These are phyloP conservation scores for Drosophila paranaensis DNA, from an alignment of 2,888 invertebrate species.

Conservation along the genomic window DNA sequence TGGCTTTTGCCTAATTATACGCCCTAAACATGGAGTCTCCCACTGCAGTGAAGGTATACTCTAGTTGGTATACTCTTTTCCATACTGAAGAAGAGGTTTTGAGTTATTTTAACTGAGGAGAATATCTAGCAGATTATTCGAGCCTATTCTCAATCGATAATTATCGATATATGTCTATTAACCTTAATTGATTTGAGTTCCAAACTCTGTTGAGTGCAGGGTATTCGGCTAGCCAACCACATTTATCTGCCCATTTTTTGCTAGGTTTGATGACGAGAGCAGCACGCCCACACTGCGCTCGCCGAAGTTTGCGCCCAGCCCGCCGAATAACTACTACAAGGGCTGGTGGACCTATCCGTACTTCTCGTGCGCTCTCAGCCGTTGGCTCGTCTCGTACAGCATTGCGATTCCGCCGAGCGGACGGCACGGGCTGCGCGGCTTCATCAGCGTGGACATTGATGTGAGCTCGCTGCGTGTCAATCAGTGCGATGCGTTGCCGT, in stretches of 20 bases:
- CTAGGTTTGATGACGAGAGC: conserved; percentile 87
- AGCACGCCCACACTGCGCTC: conserved; percentile 86
- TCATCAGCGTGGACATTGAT: conserved; percentile 91
- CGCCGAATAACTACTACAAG: conserved; percentile 87
- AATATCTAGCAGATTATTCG: no score
- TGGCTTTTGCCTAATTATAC: not conserved
- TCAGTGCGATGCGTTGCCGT: conserved; percentile 89
- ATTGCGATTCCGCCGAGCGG: conserved; percentile 87
- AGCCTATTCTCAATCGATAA: no score
- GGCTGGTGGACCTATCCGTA: conserved; percentile 97
- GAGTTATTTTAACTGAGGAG: not conserved
- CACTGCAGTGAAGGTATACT: no score
- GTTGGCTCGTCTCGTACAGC: conserved; percentile 95
- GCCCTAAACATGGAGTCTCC: not conserved
- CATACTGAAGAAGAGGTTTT: no score
- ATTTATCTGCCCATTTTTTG: accelerated
- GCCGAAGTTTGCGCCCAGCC: conserved; percentile 88
- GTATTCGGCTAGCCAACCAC: not conserved
- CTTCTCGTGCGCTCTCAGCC: conserved; percentile 91
- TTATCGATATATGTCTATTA: no score
- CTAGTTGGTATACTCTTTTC: no score
- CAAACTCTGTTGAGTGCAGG: not conserved
- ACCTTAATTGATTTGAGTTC: no score
- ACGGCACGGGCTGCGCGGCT: conserved; percentile 86
- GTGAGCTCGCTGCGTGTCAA: conserved; percentile 92